These are phyloP conservation scores for Drosophila subquinaria DNA, from an alignment of 2,888 invertebrate species.

Conservation along the genomic window DNA sequence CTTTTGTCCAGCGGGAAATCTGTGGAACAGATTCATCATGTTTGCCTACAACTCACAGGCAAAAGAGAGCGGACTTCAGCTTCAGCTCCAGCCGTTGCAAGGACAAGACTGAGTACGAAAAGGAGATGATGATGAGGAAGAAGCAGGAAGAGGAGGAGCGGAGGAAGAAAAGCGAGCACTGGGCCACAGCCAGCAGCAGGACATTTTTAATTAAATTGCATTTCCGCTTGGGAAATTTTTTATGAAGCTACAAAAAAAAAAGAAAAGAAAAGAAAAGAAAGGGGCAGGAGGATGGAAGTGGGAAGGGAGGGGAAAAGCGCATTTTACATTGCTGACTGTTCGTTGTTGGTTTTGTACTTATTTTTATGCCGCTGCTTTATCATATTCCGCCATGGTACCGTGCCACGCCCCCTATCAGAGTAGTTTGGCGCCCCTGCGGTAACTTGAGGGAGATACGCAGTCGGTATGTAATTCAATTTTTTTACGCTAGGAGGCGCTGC, in stretches of 20 bases:
- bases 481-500: conserved; percentile 29
- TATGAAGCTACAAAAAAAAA: conserved; percentile 75
- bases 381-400: conserved; percentile 53
- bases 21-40: conserved; percentile 78
- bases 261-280: conserved; percentile 36
- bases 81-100: conserved; percentile 25
- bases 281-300: neutral
- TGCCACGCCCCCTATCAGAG: conserved; percentile 64
- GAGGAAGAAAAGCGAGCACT: conserved; percentile 26
- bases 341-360: conserved; percentile 72
- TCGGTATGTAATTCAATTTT: conserved; percentile 76
- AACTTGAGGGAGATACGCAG: conserved; percentile 49
- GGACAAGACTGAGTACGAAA: conserved; percentile 10
- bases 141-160: neutral
- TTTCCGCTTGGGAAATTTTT: conserved; percentile 83
- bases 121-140: conserved; percentile 1
- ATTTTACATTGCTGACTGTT: conserved; percentile 59
- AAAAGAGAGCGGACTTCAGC: conserved; percentile 28
- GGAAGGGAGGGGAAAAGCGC: conserved; percentile 25
- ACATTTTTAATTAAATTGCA: conserved; percentile 84
- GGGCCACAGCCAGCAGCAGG: conserved; percentile 72
- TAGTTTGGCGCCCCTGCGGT: conserved; percentile 81
- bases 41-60: conserved; percentile 74
- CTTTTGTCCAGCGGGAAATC: conserved; percentile 78
- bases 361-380: conserved; percentile 77